phyloP scores from a whole-genome alignment of 2,888 invertebrate genomes.

The Drosophila fulvimacula region DNA sequence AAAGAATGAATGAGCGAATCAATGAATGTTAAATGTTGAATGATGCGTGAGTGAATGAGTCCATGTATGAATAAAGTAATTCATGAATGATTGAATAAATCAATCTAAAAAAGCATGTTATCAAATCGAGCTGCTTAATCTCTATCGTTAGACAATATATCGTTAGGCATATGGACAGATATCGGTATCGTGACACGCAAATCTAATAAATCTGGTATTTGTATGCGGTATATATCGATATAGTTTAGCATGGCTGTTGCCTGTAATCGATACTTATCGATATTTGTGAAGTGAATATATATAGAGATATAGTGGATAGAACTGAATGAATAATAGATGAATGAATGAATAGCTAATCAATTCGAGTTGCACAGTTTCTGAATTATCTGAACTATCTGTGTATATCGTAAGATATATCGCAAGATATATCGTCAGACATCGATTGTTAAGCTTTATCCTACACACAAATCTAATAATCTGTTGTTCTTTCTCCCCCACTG shows the following conservation, averaged over 20 bases:
- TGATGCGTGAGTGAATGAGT: no score
- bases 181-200: no score
- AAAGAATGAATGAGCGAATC: no score
- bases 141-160: no score
- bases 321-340: background rate
- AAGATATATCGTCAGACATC: background rate
- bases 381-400: no score
- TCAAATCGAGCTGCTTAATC: no score
- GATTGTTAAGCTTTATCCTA: background rate
- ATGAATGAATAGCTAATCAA: background rate
- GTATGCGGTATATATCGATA: background rate
- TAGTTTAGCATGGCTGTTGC: background rate
- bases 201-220: background rate
- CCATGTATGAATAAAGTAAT: no score
- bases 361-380: background rate
- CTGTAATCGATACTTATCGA: background rate
- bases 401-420: background rate
- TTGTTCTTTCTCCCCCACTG: conserved; percentile 69
- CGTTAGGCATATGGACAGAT: no score
- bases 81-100: no score
- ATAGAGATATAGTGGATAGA: no score
- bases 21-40: no score
- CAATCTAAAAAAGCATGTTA: no score
- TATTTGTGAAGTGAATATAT: background rate
- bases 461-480: conserved; percentile 78